phyloP scores from a whole-genome alignment of 2,113 vertebrate species.

The Lucifuga dentata region DNA sequence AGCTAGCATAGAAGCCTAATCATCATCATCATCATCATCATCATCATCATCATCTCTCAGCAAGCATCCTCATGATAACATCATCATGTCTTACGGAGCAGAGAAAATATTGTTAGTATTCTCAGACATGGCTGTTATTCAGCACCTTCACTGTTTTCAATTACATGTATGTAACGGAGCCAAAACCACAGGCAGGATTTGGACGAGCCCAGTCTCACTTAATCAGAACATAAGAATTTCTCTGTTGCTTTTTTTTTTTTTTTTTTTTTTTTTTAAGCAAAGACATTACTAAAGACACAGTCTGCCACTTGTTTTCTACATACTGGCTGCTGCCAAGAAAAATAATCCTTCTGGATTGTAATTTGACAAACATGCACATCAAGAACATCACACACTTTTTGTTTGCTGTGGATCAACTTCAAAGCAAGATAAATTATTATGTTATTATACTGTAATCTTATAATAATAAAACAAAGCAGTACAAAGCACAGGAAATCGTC shows the following conservation, averaged over 20 bases:
- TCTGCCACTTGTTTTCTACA: not conserved
- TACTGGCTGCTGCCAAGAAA: too few species aligned
- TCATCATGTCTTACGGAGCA: not conserved
- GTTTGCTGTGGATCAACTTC: not conserved
- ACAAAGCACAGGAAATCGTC: conserved; percentile 1
- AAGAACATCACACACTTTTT: not conserved
- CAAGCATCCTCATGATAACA: not conserved
- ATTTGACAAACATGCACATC: not conserved
- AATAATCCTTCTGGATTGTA: not conserved
- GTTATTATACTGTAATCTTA: not conserved
- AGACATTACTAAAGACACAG: not conserved
- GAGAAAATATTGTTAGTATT: conserved; percentile 12
- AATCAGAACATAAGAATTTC: conserved; percentile 16
- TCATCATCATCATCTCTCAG: not conserved
- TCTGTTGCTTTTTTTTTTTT: not conserved
- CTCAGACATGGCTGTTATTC: conserved; percentile 9
- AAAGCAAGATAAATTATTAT: not conserved
- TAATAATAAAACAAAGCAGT: not conserved
- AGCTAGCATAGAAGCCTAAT: too few species aligned
- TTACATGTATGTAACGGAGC: conserved; percentile 43
- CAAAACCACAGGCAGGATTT: conserved; percentile 23
- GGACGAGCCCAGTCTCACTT: conserved; percentile 4
- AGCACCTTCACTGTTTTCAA: conserved; percentile 40
- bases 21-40: not conserved
- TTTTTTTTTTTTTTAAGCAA: not conserved